Evolutionary conservation across 92 coral and sea anemone species (phyloP).

Genomic region (Blastomussa wellsi): DNA sequence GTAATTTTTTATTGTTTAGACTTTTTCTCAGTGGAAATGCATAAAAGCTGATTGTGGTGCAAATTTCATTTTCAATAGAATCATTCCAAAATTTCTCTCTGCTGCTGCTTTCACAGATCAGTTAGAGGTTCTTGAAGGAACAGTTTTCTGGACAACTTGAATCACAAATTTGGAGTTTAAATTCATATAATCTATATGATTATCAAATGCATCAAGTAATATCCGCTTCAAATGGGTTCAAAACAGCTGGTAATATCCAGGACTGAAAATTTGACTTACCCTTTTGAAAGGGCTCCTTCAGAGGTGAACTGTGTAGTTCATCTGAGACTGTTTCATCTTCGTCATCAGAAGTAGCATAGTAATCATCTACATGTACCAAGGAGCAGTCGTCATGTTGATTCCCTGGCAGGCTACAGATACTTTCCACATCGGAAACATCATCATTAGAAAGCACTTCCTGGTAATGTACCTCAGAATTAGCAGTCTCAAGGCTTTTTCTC

Average conservation of each 20-base stretch:
- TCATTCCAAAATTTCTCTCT: constrained; percentile 24
- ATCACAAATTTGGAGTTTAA: neutral
- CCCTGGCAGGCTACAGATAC: neutral
- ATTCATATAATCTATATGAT: neutral
- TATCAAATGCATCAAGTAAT: constrained; percentile 7
- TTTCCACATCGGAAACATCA: constrained; percentile 3
- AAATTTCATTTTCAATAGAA: constrained; percentile 9
- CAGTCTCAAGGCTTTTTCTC: constrained; percentile 20
- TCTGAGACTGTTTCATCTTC: constrained; percentile 5
- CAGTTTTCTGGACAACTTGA: constrained; percentile 23
- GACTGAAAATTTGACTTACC: neutral
- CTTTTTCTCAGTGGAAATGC: constrained; percentile 4
- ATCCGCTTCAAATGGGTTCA: constrained; percentile 20
- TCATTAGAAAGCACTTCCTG: constrained; percentile 19
- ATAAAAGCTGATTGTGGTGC: neutral
- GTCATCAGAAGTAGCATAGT: constrained; percentile 19
- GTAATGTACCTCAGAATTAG: constrained; percentile 1
- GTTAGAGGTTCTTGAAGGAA: constrained; percentile 17
- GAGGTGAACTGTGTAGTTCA: constrained; percentile 15
- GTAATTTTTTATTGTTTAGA: constrained; percentile 6
- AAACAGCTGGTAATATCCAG: constrained; percentile 16
- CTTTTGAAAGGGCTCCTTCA: constrained; percentile 15
- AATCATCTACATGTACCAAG: neutral
- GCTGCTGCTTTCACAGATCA: constrained; percentile 25
- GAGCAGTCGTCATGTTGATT: constrained; percentile 10